phyloP scores from a whole-genome alignment of 2,113 vertebrate genomes.

The Probosciger aterrimus region DNA sequence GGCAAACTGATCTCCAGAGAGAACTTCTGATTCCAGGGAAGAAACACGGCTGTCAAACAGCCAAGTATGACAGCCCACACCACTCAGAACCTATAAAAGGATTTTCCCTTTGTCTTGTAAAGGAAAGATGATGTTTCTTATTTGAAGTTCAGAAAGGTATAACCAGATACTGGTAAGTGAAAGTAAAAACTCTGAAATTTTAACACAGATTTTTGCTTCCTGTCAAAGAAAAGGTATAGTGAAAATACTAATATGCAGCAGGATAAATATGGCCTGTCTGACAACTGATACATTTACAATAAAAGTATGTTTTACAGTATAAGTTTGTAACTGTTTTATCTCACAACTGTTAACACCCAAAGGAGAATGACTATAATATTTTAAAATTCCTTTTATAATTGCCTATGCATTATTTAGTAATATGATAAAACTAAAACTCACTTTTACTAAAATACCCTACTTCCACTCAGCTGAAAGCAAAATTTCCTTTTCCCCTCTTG shows the following conservation, averaged over 20 bases:
- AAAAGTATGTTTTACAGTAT: background rate
- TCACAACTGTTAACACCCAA: background rate
- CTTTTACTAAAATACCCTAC: background rate
- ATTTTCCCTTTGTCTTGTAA: background rate
- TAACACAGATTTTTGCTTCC: background rate
- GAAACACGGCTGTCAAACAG: slow-evolving; percentile 39
- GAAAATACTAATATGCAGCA: background rate
- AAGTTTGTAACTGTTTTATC: background rate
- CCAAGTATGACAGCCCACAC: background rate
- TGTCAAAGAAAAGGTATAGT: background rate
- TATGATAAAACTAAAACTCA: background rate
- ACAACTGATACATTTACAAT: background rate
- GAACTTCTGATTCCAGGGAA: background rate
- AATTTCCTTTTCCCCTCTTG: background rate
- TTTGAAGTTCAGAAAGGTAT: background rate
- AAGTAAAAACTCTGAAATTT: background rate
- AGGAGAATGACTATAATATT: background rate
- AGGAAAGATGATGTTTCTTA: background rate
- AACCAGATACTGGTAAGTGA: background rate
- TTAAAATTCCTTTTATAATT: background rate
- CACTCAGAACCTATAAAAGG: background rate
- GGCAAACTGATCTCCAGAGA: slow-evolving; percentile 41
- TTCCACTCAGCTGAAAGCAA: background rate
- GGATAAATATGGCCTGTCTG: background rate
- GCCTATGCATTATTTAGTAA: background rate